phyloP scores from a whole-genome alignment of 2,888 invertebrate species.

The Pristionchus fissidentatus region DNA sequence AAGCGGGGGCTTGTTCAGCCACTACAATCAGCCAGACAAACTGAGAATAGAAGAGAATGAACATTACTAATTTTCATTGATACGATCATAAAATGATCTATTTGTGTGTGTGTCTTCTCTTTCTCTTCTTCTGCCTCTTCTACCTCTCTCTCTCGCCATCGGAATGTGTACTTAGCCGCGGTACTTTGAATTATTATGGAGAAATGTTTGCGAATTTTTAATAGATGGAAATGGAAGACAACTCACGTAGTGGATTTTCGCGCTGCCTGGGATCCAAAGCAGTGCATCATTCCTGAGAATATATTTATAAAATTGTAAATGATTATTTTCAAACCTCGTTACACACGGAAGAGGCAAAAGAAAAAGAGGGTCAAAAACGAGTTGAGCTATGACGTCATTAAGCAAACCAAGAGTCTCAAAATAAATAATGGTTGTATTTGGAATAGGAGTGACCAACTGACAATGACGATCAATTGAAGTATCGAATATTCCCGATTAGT shows the following conservation, averaged over 20 bases:
- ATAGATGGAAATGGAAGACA: no score
- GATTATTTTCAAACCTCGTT: background rate
- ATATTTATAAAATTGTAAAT: no score
- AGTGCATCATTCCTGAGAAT: background rate
- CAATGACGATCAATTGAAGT: background rate
- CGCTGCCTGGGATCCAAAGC: background rate
- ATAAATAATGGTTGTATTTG: no score
- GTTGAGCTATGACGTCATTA: background rate
- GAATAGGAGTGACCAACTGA: background rate
- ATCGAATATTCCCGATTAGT: background rate
- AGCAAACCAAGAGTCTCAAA: background rate
- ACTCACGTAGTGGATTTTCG: background rate
- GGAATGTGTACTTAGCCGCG: no score
- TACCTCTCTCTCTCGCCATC: no score
- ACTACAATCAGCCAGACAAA: background rate
- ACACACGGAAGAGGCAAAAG: background rate
- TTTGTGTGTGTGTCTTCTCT: no score
- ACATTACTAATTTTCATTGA: no score
- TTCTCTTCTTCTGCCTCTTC: no score
- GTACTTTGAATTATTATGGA: no score
- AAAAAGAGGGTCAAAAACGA: background rate
- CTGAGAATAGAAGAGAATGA: no score
- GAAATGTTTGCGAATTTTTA: no score
- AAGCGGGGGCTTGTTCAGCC: constrained; percentile 3
- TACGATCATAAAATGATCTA: no score